Base-by-base conservation (phyloP, 2,797 vertebrate species). In the Acridotheres tristis region DNA sequence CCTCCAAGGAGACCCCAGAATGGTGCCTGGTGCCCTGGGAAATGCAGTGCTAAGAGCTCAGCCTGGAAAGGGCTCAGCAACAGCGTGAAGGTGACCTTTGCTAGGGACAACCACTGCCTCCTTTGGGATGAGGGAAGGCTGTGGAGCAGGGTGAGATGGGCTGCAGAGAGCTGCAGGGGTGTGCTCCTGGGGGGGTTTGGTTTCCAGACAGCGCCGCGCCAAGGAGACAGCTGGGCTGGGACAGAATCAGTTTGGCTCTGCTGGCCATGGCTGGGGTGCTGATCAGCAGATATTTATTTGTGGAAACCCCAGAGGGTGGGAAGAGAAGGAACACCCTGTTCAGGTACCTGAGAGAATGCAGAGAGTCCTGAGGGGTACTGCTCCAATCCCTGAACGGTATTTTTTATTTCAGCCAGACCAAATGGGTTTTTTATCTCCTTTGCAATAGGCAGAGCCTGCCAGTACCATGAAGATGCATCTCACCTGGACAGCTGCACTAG, bases 61-160 rank as follows among this genome's bases (percentile, higher is more conserved):
- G 79, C 83, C 85, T 86, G 83, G 43, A 62, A 65, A 86, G 58
- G 80, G 77, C 90, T 90, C 77, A 30, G 88, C 77, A 72, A 83
- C 90, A 90, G 91, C 4, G 5, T 94, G 95, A 96, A 96, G 95
- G 95, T 96, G 95, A 96, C 96, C 95, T 96, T 95, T 91, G 23
- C 94, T 88, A 93, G 89, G 95, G 91, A 95, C 89, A 94, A 68
- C 54, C 5, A 13, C 82, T 96, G 94, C 69, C 93, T 95, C 85
- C 85, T 84, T 34, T 4, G 83, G 88, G 88, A 89, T 43, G 79
- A 22, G 42, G 65, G 88, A 71, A 83, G 72, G 76, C 63, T 85
- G 14, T 26, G 68, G 73, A 95, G 66, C 0, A 2, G 95, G 88
- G 89, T 84, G 72, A 71, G 62, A 38, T 0, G 1, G 82, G 73